These are phyloP conservation scores for Eonycteris spelaea DNA, from an alignment of 2,113 vertebrate genomes.

Conservation along the genomic window DNA sequence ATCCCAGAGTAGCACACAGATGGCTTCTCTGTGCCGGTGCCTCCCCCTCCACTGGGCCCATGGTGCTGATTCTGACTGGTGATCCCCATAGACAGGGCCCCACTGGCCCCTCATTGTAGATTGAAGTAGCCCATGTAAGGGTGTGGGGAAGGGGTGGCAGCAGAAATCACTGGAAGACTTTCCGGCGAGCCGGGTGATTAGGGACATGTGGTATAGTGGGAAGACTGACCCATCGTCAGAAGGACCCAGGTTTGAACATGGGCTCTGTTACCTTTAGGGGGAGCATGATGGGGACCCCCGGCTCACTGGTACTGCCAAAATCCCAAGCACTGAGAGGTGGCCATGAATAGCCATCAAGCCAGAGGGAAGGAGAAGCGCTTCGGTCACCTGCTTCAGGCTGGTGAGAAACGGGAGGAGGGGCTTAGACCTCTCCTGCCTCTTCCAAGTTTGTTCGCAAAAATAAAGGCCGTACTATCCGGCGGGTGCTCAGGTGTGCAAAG, in stretches of 20 bases:
- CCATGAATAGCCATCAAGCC: fast-evolving
- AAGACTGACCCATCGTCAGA: background rate
- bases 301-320: background rate
- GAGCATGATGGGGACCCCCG: background rate
- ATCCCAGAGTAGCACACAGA: background rate
- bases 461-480: background rate
- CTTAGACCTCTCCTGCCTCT: background rate
- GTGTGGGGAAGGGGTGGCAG: background rate
- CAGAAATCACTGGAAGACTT: background rate
- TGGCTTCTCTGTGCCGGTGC: background rate
- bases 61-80: background rate
- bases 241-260: background rate
- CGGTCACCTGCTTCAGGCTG: background rate
- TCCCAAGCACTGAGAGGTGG: background rate
- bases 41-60: no score
- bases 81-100: background rate
- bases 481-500: background rate
- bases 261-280: background rate
- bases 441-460: background rate
- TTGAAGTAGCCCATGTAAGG: background rate
- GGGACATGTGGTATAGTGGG: background rate
- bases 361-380: background rate
- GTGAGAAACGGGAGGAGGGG: background rate
- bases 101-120: background rate
- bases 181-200: fast-evolving